Percentiles rank a stretch among this genome's conserved stretches.
Conservation (phyloP, 2,888 invertebrate genomes). For the Lapara coniferarum region DNA sequence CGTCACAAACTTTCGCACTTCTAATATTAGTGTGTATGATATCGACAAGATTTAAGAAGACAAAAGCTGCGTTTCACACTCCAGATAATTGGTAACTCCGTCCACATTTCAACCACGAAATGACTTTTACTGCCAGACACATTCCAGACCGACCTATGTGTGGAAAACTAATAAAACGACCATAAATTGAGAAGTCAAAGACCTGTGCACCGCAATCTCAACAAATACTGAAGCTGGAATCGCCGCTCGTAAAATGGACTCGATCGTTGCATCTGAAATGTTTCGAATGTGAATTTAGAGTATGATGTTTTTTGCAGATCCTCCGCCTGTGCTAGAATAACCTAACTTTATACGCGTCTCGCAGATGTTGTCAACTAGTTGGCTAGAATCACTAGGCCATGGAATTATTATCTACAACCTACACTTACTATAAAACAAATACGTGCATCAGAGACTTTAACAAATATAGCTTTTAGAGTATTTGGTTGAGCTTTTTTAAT, state of each 20-base stretch:
- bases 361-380: too few relatives aligned
- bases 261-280: background rate
- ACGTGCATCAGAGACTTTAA: too few relatives aligned
- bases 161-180: constrained; percentile 15
- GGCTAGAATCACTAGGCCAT: too few relatives aligned
- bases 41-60: background rate
- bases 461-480: too few relatives aligned
- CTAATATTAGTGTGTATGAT: background rate
- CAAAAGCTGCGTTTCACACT: background rate
- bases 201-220: constrained; percentile 9
- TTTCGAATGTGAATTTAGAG: constrained; percentile 5
- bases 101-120: background rate
- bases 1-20: background rate
- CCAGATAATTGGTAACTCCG: background rate
- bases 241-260: constrained; percentile 11
- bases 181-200: constrained; percentile 19
- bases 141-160: constrained; percentile 1
- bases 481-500: too few relatives aligned
- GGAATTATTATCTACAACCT: too few relatives aligned
- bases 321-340: too few relatives aligned
- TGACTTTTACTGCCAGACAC: constrained; percentile 9
- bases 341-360: too few relatives aligned
- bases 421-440: too few relatives aligned
- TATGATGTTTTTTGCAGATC: background rate
- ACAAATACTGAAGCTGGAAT: constrained; percentile 5